phyloP scores from a whole-genome alignment of 2,888 invertebrate genomes.

The Pegoplata infirma region DNA sequence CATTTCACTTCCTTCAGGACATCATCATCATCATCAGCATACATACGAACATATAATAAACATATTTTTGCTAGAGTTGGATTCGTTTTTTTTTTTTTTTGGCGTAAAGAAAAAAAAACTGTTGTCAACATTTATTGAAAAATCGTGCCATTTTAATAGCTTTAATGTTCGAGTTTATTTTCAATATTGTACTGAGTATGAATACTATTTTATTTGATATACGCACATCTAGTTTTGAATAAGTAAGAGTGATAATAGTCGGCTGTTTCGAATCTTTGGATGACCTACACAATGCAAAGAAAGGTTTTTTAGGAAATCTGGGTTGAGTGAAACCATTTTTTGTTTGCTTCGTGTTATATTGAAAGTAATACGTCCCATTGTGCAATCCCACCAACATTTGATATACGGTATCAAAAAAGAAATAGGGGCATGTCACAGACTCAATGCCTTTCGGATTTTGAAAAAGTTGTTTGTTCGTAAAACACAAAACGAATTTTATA shows the following conservation, averaged over 20 bases:
- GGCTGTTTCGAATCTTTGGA: no score
- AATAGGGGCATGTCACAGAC: no score
- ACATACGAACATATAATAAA: constrained; percentile 44
- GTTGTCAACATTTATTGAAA: constrained; percentile 79
- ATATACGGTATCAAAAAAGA: no score
- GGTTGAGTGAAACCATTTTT: neutral
- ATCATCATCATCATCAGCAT: no score
- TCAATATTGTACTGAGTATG: constrained; percentile 22
- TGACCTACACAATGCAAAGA: no score
- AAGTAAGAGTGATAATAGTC: neutral
- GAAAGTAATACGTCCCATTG: no score
- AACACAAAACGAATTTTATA: no score
- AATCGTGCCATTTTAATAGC: constrained; percentile 78
- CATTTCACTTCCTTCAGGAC: constrained; percentile 78
- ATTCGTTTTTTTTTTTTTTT: constrained; percentile 18
- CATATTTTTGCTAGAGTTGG: constrained; percentile 40
- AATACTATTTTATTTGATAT: constrained; percentile 49
- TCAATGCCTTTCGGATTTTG: no score
- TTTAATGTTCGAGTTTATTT: constrained; percentile 56
- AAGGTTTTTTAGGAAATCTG: no score
- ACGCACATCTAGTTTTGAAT: constrained; percentile 54
- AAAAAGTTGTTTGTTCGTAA: no score
- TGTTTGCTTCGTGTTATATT: no score
- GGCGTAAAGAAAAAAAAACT: constrained; percentile 33
- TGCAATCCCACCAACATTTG: no score